Conservation (phyloP, 2,797 vertebrate genomes). For the Sparus aurata region DNA sequence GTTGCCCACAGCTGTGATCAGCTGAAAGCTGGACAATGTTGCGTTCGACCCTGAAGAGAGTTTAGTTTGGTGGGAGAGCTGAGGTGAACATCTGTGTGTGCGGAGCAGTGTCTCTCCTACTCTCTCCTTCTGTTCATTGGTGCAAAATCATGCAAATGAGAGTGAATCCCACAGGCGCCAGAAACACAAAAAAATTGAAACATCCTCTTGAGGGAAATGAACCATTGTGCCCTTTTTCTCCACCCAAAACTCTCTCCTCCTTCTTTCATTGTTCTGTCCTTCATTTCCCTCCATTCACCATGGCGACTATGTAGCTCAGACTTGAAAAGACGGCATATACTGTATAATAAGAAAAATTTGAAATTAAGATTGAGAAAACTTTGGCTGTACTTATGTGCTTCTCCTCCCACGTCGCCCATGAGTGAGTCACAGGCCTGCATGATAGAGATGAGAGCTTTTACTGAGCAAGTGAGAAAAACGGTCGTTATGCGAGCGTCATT, state of each 20-base stretch:
- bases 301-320: constrained; percentile 58
- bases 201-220: not conserved
- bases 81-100: constrained; percentile 9
- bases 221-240: constrained; percentile 9
- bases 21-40: not conserved
- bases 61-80: not conserved
- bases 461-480: constrained; percentile 55
- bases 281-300: constrained; percentile 52
- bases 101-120: not conserved
- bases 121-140: constrained; percentile 20
- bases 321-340: constrained; percentile 44
- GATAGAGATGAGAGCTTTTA: constrained; percentile 68
- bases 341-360: constrained; percentile 52
- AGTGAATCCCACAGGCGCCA: not conserved
- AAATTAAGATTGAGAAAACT: constrained; percentile 70
- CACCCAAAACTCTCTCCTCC: not conserved
- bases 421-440: constrained; percentile 71
- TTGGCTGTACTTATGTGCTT: constrained; percentile 64
- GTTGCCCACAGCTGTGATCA: constrained; percentile 29
- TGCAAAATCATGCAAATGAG: constrained; percentile 29
- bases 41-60: constrained; percentile 9
- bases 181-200: not conserved
- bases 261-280: constrained; percentile 10
- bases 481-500: constrained; percentile 43
- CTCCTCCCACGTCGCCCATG: constrained; percentile 69